Base-by-base conservation (phyloP, 2,888 invertebrate species). In the Cerastis rubricosa region DNA sequence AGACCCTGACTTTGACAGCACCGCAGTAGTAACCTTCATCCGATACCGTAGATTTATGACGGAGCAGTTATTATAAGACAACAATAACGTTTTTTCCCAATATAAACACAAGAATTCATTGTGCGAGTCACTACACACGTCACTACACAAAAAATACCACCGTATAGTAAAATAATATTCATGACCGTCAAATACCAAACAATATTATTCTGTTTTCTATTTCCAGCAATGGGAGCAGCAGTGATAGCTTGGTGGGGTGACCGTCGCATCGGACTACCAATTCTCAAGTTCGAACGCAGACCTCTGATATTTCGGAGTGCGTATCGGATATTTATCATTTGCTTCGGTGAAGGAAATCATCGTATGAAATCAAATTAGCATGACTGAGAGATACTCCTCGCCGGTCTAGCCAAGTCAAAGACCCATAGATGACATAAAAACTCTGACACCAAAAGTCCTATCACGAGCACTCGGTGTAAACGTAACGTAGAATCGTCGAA, bases 71-170 rank as follows among this genome's bases (percentile, higher is more conserved):
- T 64, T n/a, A 57, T 14, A 49, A 49, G 9, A 66, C 9, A 76
- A 61, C 7, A 47, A 29, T 57, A 17, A 22, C 8, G 5, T 19
- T 35, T 74, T 47, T 63, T n/a, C 14, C 8, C 1, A 35, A 8
- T n/a, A 17, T 19, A 43, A 9, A 47, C 40, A 2, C 4, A 66
- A 76, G 25, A 54, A 49, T 29, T 19, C 19, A n/a, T 19, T 19
- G 19, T 49, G 43, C 25, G 7, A 25, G 25, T 25, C 54, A 54
- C 54, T n/a, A 54, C 54, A 54, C n/a, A 25, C 66, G 67, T 77
- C 67, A 67, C 11, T 2, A 1, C 11, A 67, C 49, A 77, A 77
- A 76, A 77, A 67, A 43, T 9, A 25, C 40, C 8, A 43, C 2
- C 6, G 43, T 43, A 49, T 57, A 49, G 47, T 59, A 11, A 29